phyloP scores from a whole-genome alignment of 2,888 invertebrate genomes.

The Encarsia formosa region DNA sequence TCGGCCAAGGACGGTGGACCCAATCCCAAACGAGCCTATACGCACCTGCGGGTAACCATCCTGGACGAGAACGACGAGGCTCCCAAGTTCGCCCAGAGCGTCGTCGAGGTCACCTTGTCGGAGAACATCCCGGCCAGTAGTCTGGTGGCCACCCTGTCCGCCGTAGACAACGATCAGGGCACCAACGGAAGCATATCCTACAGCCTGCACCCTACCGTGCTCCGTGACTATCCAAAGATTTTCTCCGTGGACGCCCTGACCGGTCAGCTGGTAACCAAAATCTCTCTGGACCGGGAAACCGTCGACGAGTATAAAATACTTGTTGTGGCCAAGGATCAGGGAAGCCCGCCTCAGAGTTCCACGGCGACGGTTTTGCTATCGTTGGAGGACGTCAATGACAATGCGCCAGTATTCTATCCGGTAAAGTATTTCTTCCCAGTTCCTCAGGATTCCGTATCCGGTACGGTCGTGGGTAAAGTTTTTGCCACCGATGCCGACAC shows the following conservation, averaged over 20 bases:
- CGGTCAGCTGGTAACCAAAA: constrained; percentile 76
- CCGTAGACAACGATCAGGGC: constrained; percentile 88
- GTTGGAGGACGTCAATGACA: constrained; percentile 87
- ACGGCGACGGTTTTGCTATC: constrained; percentile 80
- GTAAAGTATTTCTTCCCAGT: constrained; percentile 77
- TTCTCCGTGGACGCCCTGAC: constrained; percentile 80
- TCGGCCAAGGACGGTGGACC: constrained; percentile 92
- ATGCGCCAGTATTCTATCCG: constrained; percentile 88
- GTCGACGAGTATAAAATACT: constrained; percentile 74
- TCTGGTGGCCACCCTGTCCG: constrained; percentile 77
- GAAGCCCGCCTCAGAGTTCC: constrained; percentile 83
- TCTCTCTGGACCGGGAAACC: constrained; percentile 77
- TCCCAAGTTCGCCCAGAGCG: constrained; percentile 74
- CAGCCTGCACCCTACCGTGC: constrained; percentile 71
- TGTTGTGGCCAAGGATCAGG: constrained; percentile 88
- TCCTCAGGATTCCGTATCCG: constrained; percentile 63
- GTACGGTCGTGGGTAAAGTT: constrained; percentile 68
- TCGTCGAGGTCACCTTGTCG: constrained; percentile 71
- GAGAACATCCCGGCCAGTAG: constrained; percentile 79
- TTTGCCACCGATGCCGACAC: constrained; percentile 82
- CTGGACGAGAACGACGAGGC: constrained; percentile 93
- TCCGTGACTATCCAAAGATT: constrained; percentile 76
- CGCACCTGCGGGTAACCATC: constrained; percentile 83
- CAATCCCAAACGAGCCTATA: constrained; percentile 88
- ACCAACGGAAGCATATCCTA: constrained; percentile 89